These are phyloP conservation scores for Cynodonichthys magdalenae DNA, from an alignment of 2,797 vertebrate genomes.

Conservation along the genomic window DNA sequence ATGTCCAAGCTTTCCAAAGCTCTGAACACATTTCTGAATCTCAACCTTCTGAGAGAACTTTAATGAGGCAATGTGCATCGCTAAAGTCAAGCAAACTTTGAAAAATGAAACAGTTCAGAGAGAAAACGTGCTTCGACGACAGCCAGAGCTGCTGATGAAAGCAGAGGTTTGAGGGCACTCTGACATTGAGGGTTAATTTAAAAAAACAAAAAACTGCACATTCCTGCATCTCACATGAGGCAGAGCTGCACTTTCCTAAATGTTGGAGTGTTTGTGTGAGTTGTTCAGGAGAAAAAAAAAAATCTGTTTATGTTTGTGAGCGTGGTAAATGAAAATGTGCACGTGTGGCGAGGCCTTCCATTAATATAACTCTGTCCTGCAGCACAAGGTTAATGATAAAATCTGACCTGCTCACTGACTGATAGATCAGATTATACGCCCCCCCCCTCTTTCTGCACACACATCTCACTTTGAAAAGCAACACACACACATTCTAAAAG, in stretches of 20 bases:
- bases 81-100: neutral
- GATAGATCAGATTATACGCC: slow-evolving; percentile 72
- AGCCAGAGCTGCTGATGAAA: slow-evolving; percentile 63
- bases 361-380: slow-evolving; percentile 60
- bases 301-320: slow-evolving; percentile 31
- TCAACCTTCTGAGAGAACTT: slow-evolving; percentile 9
- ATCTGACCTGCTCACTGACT: slow-evolving; percentile 78
- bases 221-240: slow-evolving; percentile 64
- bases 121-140: slow-evolving; percentile 15
- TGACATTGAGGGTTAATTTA: slow-evolving; percentile 87
- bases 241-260: slow-evolving; percentile 56
- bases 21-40: slow-evolving; percentile 27
- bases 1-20: slow-evolving; percentile 11
- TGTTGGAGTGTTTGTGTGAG: slow-evolving; percentile 35
- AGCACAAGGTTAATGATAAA: slow-evolving; percentile 80
- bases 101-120: slow-evolving; percentile 18
- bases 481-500: slow-evolving; percentile 9
- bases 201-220: slow-evolving; percentile 74
- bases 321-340: slow-evolving; percentile 18
- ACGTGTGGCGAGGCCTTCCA: slow-evolving; percentile 44
- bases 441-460: neutral
- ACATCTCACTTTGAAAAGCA: neutral
- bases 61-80: slow-evolving; percentile 9
- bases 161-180: slow-evolving; percentile 76
- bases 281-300: slow-evolving; percentile 11